Percentiles rank a stretch among this genome's conserved stretches.
Evolutionary conservation across 2,888 invertebrate genomes (phyloP).

Genomic region (Folsomia candida): DNA sequence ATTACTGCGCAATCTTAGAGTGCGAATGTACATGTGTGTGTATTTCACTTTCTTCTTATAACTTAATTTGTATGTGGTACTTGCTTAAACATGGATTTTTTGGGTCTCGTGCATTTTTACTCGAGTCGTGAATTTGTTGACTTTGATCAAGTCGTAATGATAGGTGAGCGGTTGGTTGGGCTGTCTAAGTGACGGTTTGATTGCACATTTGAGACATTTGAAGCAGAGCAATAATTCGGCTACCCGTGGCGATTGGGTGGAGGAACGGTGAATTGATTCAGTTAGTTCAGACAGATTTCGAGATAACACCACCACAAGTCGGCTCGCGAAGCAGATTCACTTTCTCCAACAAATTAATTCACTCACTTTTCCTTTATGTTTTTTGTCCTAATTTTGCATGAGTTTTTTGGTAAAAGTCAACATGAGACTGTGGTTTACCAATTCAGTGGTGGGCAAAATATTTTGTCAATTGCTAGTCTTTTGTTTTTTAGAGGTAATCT

Average conservation of each 20-base stretch:
- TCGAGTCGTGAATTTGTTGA: conserved; percentile 3
- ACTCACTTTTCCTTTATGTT: background rate
- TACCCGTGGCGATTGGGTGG: conserved; percentile 2
- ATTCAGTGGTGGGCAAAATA: too few species aligned
- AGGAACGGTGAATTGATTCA: background rate
- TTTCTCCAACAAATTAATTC: background rate
- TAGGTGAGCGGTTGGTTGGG: conserved; percentile 30
- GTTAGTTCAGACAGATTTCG: background rate
- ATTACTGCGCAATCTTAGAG: conserved; percentile 16
- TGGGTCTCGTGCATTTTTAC: background rate
- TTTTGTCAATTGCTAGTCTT: background rate
- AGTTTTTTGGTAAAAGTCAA: too few species aligned
- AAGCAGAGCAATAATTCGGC: conserved; percentile 6
- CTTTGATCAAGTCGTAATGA: conserved; percentile 20
- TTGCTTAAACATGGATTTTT: too few species aligned
- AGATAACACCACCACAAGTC: too few species aligned
- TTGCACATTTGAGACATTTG: conserved; percentile 22
- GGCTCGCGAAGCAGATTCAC: background rate
- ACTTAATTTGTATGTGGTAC: conserved; percentile 6
- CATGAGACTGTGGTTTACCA: too few species aligned
- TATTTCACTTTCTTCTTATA: conserved; percentile 9
- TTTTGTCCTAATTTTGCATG: background rate
- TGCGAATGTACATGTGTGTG: background rate
- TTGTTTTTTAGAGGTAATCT: background rate
- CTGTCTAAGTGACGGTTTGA: conserved; percentile 37